These are phyloP conservation scores for Eurosta solidaginis DNA, from an alignment of 1,140 invertebrate genomes.

Conservation along the genomic window DNA sequence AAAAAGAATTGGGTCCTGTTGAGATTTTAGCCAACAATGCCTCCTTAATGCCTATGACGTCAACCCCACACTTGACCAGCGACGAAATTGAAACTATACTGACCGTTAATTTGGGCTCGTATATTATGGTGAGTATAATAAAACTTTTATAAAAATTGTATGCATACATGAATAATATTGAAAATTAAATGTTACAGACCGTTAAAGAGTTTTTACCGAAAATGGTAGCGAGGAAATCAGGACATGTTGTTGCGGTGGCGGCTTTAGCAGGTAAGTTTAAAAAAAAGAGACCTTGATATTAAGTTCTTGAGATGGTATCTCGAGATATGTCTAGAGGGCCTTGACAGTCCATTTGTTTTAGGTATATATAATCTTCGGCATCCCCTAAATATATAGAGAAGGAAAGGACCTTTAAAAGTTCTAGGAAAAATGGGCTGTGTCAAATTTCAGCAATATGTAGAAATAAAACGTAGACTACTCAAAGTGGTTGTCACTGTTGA, in stretches of 20 bases:
- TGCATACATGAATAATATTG: too few species aligned
- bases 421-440: too few species aligned
- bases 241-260: constrained; percentile 54
- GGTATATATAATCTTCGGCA: too few species aligned
- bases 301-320: too few species aligned
- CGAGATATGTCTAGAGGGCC: too few species aligned
- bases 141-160: too few species aligned
- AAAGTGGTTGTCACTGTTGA: too few species aligned
- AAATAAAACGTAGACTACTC: too few species aligned
- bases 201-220: constrained; percentile 55
- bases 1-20: constrained; percentile 55
- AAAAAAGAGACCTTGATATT: not conserved
- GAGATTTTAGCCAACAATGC: constrained; percentile 58
- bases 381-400: too few species aligned
- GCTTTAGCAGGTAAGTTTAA: constrained; percentile 47
- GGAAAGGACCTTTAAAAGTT: too few species aligned
- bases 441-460: too few species aligned
- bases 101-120: constrained; percentile 54
- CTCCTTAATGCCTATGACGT: constrained; percentile 56
- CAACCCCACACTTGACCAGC: constrained; percentile 48
- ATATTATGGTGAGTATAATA: constrained; percentile 48
- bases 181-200: constrained; percentile 37
- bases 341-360: too few species aligned
- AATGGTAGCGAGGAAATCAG: constrained; percentile 53
- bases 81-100: constrained; percentile 55